Evolutionary conservation across 2,113 vertebrate genomes (phyloP).

Genomic region (Callocephalon fimbriatum): DNA sequence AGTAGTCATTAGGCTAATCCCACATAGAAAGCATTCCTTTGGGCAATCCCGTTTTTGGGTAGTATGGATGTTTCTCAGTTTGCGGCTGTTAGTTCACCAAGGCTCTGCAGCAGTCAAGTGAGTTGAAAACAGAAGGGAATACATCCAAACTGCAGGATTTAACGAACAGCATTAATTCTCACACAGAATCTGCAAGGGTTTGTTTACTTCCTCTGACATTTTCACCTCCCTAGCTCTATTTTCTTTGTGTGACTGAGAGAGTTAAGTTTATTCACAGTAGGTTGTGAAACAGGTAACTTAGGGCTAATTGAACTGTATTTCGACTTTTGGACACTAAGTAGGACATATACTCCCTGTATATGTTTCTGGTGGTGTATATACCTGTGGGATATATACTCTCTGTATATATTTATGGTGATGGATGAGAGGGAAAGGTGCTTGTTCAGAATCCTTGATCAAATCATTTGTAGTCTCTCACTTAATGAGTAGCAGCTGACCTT

Average conservation of each 20-base stretch:
- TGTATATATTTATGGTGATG: not conserved
- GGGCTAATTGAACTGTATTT: not conserved
- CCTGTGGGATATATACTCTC: not conserved
- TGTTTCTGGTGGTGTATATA: not conserved
- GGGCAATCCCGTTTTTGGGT: not conserved
- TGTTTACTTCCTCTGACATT: not conserved
- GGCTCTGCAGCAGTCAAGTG: not conserved
- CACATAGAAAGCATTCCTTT: not conserved
- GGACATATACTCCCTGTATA: no score
- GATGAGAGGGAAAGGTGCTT: not conserved
- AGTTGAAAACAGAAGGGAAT: not conserved
- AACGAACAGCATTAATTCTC: not conserved
- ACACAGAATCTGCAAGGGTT: not conserved
- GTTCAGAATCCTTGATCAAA: constrained; percentile 23
- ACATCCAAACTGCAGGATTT: not conserved
- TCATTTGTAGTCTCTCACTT: constrained; percentile 1
- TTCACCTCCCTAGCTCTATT: not conserved
- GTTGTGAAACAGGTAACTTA: not conserved
- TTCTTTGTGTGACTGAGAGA: not conserved
- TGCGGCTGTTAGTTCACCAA: not conserved
- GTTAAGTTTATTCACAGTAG: not conserved
- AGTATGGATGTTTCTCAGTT: not conserved
- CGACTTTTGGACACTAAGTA: not conserved
- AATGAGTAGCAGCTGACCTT: constrained; percentile 32
- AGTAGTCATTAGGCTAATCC: not conserved